These are phyloP conservation scores for Busseola fusca DNA, from an alignment of 2,888 invertebrate species.

Conservation along the genomic window DNA sequence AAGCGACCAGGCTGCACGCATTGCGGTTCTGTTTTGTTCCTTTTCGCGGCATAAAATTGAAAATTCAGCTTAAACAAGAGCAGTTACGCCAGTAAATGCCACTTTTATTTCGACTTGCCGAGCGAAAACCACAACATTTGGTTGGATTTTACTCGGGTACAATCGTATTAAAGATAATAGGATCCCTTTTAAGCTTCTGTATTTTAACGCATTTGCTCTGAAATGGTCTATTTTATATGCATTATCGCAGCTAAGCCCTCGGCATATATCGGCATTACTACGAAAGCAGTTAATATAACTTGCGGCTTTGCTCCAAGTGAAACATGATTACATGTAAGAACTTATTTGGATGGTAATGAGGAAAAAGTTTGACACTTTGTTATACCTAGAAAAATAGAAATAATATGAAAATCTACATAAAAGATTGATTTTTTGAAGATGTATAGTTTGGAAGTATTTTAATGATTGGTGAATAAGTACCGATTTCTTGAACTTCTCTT, in stretches of 20 bases:
- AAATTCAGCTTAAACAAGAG: conserved; percentile 60
- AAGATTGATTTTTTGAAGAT: background rate
- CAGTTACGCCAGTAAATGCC: conserved; percentile 52
- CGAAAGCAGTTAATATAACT: background rate
- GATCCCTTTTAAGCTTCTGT: conserved; percentile 24
- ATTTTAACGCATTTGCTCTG: conserved; percentile 14
- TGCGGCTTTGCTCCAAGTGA: background rate
- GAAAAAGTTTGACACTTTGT: background rate
- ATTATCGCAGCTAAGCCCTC: conserved; percentile 1
- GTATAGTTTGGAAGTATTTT: background rate
- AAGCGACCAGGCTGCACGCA: conserved; percentile 57
- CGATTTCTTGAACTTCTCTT: background rate
- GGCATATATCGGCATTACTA: conserved; percentile 5
- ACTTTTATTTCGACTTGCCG: conserved; percentile 53
- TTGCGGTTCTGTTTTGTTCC: conserved; percentile 63
- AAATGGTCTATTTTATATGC: conserved; percentile 1
- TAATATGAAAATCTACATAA: background rate
- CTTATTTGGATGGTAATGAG: background rate
- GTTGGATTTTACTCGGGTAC: conserved; percentile 31
- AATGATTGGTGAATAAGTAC: no score
- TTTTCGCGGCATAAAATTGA: conserved; percentile 63
- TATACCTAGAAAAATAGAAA: background rate
- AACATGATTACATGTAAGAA: background rate
- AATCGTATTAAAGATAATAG: conserved; percentile 45
- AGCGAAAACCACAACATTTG: conserved; percentile 35